Percentiles rank a stretch among this genome's conserved stretches.
Conservation (phyloP, 2,797 vertebrate species). For the Tragelaphus oryx region DNA sequence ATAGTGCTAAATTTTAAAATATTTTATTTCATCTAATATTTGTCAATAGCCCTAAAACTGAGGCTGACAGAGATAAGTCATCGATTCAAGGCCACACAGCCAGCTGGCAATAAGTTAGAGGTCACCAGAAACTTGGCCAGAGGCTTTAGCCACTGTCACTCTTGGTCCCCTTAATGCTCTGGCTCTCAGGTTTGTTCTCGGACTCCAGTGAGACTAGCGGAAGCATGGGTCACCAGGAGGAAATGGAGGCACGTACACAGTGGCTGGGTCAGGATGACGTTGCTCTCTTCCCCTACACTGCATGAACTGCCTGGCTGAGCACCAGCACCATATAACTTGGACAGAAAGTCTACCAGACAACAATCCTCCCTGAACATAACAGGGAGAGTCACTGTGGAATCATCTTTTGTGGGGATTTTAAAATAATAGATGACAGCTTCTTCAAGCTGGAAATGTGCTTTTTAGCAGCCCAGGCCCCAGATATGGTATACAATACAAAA, state of each 20-base stretch:
- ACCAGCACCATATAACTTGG: background rate
- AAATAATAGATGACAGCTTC: background rate
- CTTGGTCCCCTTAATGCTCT: background rate
- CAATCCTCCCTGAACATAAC: background rate
- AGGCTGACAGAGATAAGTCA: background rate
- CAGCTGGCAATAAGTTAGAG: background rate
- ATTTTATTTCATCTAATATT: background rate
- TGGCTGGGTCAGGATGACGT: fast-evolving
- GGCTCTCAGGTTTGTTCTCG: background rate
- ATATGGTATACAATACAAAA: background rate
- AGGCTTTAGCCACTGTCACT: background rate
- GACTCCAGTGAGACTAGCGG: background rate
- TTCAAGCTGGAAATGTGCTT: background rate
- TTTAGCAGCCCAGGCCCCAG: background rate
- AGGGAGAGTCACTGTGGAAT: background rate
- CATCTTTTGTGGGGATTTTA: background rate
- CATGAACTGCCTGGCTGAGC: background rate
- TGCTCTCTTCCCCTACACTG: too few species aligned
- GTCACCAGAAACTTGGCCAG: background rate
- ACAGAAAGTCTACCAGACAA: background rate
- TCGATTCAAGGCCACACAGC: background rate
- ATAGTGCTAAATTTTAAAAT: background rate
- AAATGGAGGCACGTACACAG: background rate
- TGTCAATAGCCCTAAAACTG: background rate
- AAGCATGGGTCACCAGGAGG: background rate